These are phyloP conservation scores for Thecophora atra DNA, from an alignment of 2,888 invertebrate species.

Conservation along the genomic window DNA sequence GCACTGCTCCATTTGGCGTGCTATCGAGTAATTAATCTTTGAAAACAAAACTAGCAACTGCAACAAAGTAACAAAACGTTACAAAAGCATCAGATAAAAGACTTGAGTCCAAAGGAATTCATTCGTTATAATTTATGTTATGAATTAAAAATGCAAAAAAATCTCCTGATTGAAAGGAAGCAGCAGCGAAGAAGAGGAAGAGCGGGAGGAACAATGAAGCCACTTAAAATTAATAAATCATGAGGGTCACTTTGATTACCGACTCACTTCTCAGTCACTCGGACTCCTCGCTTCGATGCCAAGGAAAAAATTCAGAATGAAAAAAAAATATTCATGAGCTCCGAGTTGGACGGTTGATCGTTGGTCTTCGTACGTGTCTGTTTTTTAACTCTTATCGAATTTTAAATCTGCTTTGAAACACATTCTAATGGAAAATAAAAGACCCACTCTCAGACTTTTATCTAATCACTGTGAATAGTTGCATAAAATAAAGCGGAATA, in stretches of 20 bases:
- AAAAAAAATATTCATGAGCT: not conserved
- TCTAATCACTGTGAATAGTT: not conserved
- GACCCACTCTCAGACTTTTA: not conserved
- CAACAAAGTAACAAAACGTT: slow-evolving; percentile 9
- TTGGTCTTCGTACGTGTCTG: not conserved
- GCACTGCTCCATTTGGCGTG: slow-evolving; percentile 16
- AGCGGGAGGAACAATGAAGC: not conserved
- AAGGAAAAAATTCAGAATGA: not conserved
- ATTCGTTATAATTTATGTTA: no score
- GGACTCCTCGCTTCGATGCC: not conserved
- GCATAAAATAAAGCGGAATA: not conserved
- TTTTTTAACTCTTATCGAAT: slow-evolving; percentile 8
- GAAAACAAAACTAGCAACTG: not conserved
- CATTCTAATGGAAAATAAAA: not conserved
- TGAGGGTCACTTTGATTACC: slow-evolving; percentile 43
- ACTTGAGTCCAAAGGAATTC: no score
- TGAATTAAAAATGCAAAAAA: no score
- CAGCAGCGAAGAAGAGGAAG: not conserved
- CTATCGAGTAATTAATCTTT: slow-evolving; percentile 8
- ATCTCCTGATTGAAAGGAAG: not conserved
- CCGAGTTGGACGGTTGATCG: not conserved
- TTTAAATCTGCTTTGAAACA: slow-evolving; percentile 1
- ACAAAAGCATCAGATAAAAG: not conserved
- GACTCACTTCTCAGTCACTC: slow-evolving; percentile 9
- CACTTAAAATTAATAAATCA: slow-evolving; percentile 44